Base-by-base conservation (phyloP, 2,797 vertebrate genomes). In the Chloroceryle inda region DNA sequence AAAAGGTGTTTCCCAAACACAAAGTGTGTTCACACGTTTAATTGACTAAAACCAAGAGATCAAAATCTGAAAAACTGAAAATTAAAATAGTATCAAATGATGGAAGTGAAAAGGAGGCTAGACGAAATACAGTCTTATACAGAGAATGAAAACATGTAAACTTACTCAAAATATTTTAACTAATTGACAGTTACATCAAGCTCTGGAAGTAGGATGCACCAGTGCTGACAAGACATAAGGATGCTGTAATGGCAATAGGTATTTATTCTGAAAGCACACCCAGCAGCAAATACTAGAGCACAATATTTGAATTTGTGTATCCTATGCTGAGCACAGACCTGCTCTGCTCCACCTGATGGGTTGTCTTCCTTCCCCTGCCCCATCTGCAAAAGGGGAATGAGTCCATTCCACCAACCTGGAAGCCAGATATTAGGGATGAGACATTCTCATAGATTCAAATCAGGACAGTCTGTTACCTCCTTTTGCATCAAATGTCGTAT, bases 11-110 rank as follows among this genome's bases (percentile, higher is more conserved):
- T 67, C 38, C 18, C 1, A 18, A 75, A 84, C 42, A 72, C 20
- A 38, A 58, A 69, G 13, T 7, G 17, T 88, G 38, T 89, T 85
- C 86, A 86, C 47, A 33, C 20, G 59, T 66, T 82, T 78, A 84
- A 85, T 63, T 81, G 73, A 76, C 50, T 62, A 71, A 91, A 88
- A 29, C 9, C 2, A 9, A 89, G 83, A 72, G 62, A 91, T 45
- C 52, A 80, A 67, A 86, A 67, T 67, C 52, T 61, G 45, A 91
- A 69, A 3, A 86, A 61, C 63, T 91, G 50, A 88, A 94, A 88
- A 89, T 69, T 56, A 79, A 72, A 68, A 47, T 11, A 69, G 16
- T 66, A 72, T 21, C 53, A 77, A 89, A 75, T 27, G 27, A 77
- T 49, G 45, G 20, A 75, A 67, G 44, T 45, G 13, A 89, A 69